Evolutionary conservation across 1,140 invertebrate species (phyloP).

Genomic region (Caerostris darwini): DNA sequence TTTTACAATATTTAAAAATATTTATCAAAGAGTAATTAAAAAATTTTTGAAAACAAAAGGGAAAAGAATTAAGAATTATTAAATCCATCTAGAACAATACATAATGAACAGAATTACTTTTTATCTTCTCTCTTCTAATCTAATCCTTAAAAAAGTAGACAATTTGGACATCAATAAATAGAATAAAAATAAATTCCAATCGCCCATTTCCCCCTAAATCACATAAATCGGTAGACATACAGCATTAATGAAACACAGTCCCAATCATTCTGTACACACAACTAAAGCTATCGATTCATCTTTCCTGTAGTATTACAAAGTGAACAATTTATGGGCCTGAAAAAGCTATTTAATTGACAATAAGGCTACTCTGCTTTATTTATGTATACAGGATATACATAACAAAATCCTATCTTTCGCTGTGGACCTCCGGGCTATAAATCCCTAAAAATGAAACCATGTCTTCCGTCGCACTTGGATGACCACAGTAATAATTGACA

Average conservation of each 20-base stretch:
- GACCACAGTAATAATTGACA: slow-evolving; percentile 71
- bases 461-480: slow-evolving; percentile 60
- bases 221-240: background rate
- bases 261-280: background rate
- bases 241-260: slow-evolving; percentile 3
- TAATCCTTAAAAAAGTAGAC: too few species aligned
- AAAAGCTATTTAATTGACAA: slow-evolving; percentile 54
- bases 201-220: background rate
- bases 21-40: too few species aligned
- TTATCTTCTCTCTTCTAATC: too few species aligned
- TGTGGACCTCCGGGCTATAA: slow-evolving; percentile 32
- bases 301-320: slow-evolving; percentile 17
- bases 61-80: too few species aligned
- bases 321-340: slow-evolving; percentile 45
- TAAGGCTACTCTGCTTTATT: slow-evolving; percentile 5
- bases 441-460: slow-evolving; percentile 73
- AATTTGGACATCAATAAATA: too few species aligned
- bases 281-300: background rate
- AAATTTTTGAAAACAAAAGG: too few species aligned
- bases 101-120: too few species aligned
- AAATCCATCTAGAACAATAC: too few species aligned
- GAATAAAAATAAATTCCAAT: too few species aligned
- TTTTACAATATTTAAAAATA: too few species aligned
- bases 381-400: slow-evolving; percentile 49
- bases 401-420: background rate